Evolutionary conservation across 2,113 vertebrate species (phyloP), one percentile per base, ranked within the genome.

Genomic region (Sebastes schlegelii): DNA sequence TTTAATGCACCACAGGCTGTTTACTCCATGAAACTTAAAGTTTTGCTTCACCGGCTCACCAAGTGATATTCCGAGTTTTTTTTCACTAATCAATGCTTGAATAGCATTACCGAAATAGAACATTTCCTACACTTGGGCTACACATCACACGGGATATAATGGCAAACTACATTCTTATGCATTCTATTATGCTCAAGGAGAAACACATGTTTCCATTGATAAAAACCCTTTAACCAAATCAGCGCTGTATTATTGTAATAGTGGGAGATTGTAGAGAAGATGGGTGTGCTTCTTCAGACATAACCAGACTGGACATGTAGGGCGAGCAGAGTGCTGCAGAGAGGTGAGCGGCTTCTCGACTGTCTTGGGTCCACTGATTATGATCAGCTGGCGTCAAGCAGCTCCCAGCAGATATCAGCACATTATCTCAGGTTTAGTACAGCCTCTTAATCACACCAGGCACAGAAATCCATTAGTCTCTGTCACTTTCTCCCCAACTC

Each of bases 401-500:
- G 90, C 87, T 96, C 96, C 96, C 95, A 92, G 94, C 92, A 89
- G 94, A 96, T 97, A 96, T 97, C 97, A 93, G 91, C 93, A 91
- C 96, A 96, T 96, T 96, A 96, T 95, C 94, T 88, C 79, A 92
- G 91, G 88, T 90, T 95, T 95, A 92, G 89, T 92, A 88, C 92
- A 95, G 95, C 91, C 95, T 95, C 93, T 94, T 80, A 95, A 91
- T 95, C 96, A 96, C 93, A 92, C 83, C 89, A 90, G 91, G 93
- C 95, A 91, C 95, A 82, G 94, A 95, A 97, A 96, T 96, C 95
- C 95, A 95, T 97, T 96, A 94, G 95, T 95, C 96, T 95, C 95
- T 92, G 93, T 96, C 96, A 96, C 26, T 95, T 95, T 93, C 81
- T 95, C 91, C 81, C 91, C 86, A 93, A 93, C 96, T 95, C 92